These are phyloP conservation scores for Anolis sagrei DNA, from an alignment of 2,113 vertebrate genomes.

Conservation along the genomic window DNA sequence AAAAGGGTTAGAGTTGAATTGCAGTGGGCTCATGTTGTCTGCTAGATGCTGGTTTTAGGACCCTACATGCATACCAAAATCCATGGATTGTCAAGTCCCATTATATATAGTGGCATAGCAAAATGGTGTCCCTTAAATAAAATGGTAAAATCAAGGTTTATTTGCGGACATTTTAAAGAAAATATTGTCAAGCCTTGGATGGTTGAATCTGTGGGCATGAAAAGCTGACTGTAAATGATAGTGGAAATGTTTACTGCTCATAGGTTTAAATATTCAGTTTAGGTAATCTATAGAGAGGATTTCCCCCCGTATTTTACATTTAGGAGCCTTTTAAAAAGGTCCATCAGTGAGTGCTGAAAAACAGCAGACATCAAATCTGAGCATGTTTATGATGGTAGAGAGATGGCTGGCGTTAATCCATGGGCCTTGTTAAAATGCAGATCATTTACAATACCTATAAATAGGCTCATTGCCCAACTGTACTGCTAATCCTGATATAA, in stretches of 20 bases:
- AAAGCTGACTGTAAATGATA: not conserved
- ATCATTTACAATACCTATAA: slow-evolving; percentile 25
- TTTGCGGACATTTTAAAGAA: too few relatives aligned
- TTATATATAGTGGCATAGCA: too few relatives aligned
- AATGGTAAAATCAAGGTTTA: too few relatives aligned
- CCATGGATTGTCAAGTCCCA: too few relatives aligned
- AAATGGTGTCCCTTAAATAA: too few relatives aligned
- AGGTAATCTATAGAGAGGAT: not conserved
- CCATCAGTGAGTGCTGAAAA: not conserved
- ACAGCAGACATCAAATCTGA: slow-evolving; percentile 9
- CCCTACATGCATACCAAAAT: too few relatives aligned
- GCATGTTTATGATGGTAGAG: not conserved
- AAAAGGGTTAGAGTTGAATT: not conserved
- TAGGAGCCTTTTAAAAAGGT: not conserved
- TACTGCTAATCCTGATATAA: slow-evolving; percentile 23
- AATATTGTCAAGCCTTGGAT: too few relatives aligned
- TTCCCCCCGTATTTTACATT: not conserved
- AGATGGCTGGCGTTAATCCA: slow-evolving; percentile 11
- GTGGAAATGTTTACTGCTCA: not conserved
- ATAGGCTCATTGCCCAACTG: not conserved
- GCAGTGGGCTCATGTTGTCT: too few relatives aligned
- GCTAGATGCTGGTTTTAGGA: too few relatives aligned
- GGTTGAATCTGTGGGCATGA: too few relatives aligned
- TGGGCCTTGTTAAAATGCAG: slow-evolving; percentile 18
- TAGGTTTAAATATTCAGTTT: not conserved